A percentile compares a stretch with the other conserved stretches of the same genome.
Conservation (phyloP, 2,888 invertebrate genomes). For the Conops quadrifasciatus region DNA sequence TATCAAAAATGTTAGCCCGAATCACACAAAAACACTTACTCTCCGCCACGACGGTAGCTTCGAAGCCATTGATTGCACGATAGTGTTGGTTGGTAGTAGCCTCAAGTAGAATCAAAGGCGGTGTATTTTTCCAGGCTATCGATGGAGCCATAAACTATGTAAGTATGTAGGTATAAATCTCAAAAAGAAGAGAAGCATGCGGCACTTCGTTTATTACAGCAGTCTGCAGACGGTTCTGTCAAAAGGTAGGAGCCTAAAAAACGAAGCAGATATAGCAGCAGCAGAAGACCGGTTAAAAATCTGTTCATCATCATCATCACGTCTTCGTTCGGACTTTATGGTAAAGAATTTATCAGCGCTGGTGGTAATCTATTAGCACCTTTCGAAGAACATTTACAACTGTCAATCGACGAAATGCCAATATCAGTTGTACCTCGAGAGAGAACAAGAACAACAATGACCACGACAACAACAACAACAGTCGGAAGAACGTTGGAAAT, state of each 20-base stretch:
- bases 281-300: no score
- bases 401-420: constrained; percentile 26
- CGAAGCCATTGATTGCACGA: neutral
- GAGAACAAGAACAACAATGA: neutral
- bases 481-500: no score
- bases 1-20: neutral
- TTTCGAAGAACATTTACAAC: constrained; percentile 33
- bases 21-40: no score
- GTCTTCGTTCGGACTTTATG: neutral
- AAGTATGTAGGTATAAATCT: neutral
- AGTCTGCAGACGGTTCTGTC: neutral
- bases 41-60: neutral
- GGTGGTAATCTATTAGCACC: constrained; percentile 36
- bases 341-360: constrained; percentile 13
- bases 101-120: constrained; percentile 27
- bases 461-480: neutral
- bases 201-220: constrained; percentile 22
- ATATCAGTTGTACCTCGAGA: no score
- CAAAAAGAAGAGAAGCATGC: neutral
- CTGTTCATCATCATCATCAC: neutral
- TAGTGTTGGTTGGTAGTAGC: constrained; percentile 15
- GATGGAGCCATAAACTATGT: constrained; percentile 22
- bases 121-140: constrained; percentile 18
- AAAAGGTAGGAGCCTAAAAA: neutral
- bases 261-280: no score